Base-by-base conservation (phyloP, 2,113 vertebrate species). In the Indri indri region DNA sequence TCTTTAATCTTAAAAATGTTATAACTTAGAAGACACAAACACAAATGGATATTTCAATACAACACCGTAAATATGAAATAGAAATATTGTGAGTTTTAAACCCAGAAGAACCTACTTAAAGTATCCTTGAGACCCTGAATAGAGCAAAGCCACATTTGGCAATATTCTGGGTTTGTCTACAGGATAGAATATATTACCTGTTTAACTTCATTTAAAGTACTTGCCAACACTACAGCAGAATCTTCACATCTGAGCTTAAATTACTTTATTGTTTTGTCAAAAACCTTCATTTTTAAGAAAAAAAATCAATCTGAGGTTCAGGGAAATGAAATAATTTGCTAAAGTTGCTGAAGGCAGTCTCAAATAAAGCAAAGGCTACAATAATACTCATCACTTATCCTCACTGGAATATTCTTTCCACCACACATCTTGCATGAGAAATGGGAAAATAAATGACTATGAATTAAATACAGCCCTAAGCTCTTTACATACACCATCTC, bases 1-100 rank as follows among this genome's bases (percentile, higher is more conserved):
- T 47, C 54, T 93, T 97, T 89, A 96, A 74, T 81, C 57, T 89
- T 92, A 61, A 85, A 90, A 91, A 71, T 74, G 73, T 37, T 84
- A 70, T 1, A 81, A 88, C 45, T 59, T 52, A 45, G 30, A 94
- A 63, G 47, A 94, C 18, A 96, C 20, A 71, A 90, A 76, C n/a
- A 91, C 34, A 94, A 86, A 90, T 16, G 6, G 18, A 0, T 73
- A 65, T 52, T 90, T 92, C 25, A 77, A 87, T 12, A 45, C 9
- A 57, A 6, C 8, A 52, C 9, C 32, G 20, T 65, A 82, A 81
- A 86, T 10, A 91, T 71, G 45, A 92, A 70, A 61, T 30, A 81
- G 47, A 92, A 76, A 54, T 85, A 93, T 4, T 4, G 59, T 76
- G 65, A 95, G 50, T 79, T 88, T 45, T 73, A 57, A 95, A 94